Evolutionary conservation across 2,797 vertebrate species (phyloP).

Genomic region (Enoplosus armatus): DNA sequence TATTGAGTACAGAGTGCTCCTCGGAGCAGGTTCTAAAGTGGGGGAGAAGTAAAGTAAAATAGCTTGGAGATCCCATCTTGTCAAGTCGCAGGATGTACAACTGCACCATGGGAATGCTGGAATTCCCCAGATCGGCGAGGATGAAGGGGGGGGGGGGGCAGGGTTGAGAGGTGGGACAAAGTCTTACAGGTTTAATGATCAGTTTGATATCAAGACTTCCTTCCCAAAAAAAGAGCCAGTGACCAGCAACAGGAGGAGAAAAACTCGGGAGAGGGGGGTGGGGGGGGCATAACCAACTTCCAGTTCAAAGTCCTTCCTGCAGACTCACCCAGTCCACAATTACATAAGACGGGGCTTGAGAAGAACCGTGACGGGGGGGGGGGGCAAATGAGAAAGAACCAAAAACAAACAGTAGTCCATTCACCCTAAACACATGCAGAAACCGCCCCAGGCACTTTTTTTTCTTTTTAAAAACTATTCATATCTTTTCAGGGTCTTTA

Average conservation of each 20-base stretch:
- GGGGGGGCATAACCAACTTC: slow-evolving; percentile 73
- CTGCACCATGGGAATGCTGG: slow-evolving; percentile 84
- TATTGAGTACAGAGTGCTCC: slow-evolving; percentile 87
- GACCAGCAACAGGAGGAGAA: slow-evolving; percentile 85
- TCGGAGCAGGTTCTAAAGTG: slow-evolving; percentile 88
- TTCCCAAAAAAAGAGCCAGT: slow-evolving; percentile 80
- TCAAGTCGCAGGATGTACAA: slow-evolving; percentile 84
- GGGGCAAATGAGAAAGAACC: slow-evolving; percentile 64
- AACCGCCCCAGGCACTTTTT: slow-evolving; percentile 82
- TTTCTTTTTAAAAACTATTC: slow-evolving; percentile 74
- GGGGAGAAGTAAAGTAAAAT: slow-evolving; percentile 87
- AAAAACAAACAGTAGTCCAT: slow-evolving; percentile 83
- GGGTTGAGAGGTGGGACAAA: slow-evolving; percentile 60
- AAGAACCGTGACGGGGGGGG: slow-evolving; percentile 58
- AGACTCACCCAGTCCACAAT: slow-evolving; percentile 82
- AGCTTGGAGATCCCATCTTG: slow-evolving; percentile 86
- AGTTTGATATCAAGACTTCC: slow-evolving; percentile 83
- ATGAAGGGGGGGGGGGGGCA: slow-evolving; percentile 50
- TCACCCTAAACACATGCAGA: slow-evolving; percentile 81
- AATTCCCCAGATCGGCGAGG: slow-evolving; percentile 79
- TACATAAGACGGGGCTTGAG: slow-evolving; percentile 74
- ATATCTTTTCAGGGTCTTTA: slow-evolving; percentile 77
- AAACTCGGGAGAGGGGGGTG: slow-evolving; percentile 24
- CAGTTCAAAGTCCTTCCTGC: slow-evolving; percentile 86
- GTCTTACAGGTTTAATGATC: slow-evolving; percentile 81